Evolutionary conservation across 2,113 vertebrate species (phyloP), one percentile per base, ranked within the genome.

Genomic region (Anolis sagrei): DNA sequence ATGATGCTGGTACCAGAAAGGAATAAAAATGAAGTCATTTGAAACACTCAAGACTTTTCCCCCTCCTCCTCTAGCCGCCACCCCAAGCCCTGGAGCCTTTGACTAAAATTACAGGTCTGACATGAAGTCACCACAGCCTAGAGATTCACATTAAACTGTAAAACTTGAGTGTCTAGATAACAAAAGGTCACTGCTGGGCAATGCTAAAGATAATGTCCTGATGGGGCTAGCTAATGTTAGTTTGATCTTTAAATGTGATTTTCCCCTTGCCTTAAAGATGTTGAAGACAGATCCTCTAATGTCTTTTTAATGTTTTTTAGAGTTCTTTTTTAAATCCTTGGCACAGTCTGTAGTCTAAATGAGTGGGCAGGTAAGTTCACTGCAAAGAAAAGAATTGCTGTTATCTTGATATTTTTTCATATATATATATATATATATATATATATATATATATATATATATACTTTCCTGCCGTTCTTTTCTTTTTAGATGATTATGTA

Each of bases 401-500:
- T 88, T 92, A 87, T 89, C 49, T 88, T 83, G n/a, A 4, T 5
- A 25, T 61, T 58, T 58, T 44, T 44, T 44, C 39, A 44, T 44
- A 44, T 44, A 44, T 5, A 44, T 44, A 51, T 79, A 88, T 92
- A 88, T 93, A 88, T 87, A 51, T 39, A 83, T 90, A 78, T 83
- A 27, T 32, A 7, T 1, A 9, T 4, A n/a, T n/a, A 44, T 44
- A 44, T 44, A 44, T 5, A 44, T 44, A 51, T 79, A 88, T 92
- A 88, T 93, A 88, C 27, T 80, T 48, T 74, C 51, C 39, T 79
- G 68, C 39, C 18, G 16, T 49, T 75, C 76, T 51, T 89, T 92
- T 86, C 66, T 61, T 90, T 92, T 88, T 89, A 89, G 93, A 92
- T 90, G 90, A 92, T 88, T 87, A 51, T 39, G 84, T 90, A 78